Evolutionary conservation across 2,113 vertebrate genomes (phyloP).

Genomic region (Phrynocephalus versicolor): DNA sequence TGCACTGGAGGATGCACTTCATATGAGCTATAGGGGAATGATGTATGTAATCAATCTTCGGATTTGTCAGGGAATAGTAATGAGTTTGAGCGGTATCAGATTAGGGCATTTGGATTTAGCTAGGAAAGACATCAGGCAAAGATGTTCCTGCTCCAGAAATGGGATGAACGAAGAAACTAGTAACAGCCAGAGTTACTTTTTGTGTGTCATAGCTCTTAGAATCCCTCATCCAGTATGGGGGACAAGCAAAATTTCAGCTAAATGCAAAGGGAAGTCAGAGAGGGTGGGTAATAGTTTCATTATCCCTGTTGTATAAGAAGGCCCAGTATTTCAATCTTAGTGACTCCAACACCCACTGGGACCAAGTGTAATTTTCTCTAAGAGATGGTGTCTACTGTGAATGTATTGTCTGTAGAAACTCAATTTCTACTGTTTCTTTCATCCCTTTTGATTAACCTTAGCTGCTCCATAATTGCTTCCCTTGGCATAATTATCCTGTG

Average conservation of each 20-base stretch:
- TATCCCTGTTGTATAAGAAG: not conserved
- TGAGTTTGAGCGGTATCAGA: conserved; percentile 63
- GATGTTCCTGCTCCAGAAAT: not conserved
- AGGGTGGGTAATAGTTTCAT: not conserved
- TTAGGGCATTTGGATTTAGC: conserved; percentile 57
- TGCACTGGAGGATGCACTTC: not conserved
- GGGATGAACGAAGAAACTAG: not conserved
- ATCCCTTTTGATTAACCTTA: not conserved
- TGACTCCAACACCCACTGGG: not conserved
- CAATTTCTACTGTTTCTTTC: not conserved
- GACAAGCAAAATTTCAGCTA: not conserved
- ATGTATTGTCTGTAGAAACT: not conserved
- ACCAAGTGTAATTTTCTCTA: not conserved
- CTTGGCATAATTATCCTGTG: conserved; percentile 6
- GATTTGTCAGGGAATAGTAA: conserved; percentile 69
- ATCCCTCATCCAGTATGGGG: too few relatives aligned
- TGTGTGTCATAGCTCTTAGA: too few relatives aligned
- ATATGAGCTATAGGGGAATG: conserved; percentile 63
- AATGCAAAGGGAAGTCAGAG: not conserved
- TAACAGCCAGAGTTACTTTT: not conserved
- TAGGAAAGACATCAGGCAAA: not conserved
- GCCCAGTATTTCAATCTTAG: not conserved
- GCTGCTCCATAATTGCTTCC: not conserved
- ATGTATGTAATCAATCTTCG: conserved; percentile 75
- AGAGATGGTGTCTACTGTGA: not conserved